Evolutionary conservation across 1,140 invertebrate species (phyloP).

Genomic region (Hylyphantes graminicola): DNA sequence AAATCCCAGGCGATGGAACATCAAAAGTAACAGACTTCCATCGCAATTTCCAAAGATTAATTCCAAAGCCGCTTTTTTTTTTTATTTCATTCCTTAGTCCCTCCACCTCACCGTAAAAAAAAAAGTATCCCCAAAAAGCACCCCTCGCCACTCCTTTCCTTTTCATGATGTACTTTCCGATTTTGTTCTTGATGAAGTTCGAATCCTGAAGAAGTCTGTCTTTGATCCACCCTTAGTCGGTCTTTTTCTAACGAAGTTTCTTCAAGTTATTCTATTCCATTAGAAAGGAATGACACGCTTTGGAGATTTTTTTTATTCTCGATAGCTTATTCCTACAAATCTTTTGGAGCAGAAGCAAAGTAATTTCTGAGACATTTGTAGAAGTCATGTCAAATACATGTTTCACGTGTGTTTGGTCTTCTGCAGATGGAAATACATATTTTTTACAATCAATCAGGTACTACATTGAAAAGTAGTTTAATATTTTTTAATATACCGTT

Average conservation of each 20-base stretch:
- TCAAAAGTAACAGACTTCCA: conserved; percentile 12
- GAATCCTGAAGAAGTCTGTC: conserved; percentile 19
- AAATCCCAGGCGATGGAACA: neutral
- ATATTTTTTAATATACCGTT: no score
- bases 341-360: no score
- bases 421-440: no score
- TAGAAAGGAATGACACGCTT: no score
- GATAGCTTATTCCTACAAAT: no score
- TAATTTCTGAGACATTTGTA: no score
- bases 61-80: neutral
- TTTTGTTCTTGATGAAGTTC: conserved; percentile 53
- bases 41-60: conserved; percentile 7
- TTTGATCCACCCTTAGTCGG: conserved; percentile 12
- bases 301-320: no score
- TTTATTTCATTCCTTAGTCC: neutral
- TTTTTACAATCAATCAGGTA: no score
- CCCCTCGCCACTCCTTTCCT: neutral
- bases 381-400: no score
- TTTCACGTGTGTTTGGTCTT: no score
- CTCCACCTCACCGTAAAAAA: neutral
- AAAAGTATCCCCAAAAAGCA: neutral
- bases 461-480: no score
- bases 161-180: conserved; percentile 22
- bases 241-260: neutral
- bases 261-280: no score